Evolutionary conservation across 64 coral and sea anemone genomes (phyloP), one percentile per base, ranked within the genome.

Genomic region (Montipora capricornis): DNA sequence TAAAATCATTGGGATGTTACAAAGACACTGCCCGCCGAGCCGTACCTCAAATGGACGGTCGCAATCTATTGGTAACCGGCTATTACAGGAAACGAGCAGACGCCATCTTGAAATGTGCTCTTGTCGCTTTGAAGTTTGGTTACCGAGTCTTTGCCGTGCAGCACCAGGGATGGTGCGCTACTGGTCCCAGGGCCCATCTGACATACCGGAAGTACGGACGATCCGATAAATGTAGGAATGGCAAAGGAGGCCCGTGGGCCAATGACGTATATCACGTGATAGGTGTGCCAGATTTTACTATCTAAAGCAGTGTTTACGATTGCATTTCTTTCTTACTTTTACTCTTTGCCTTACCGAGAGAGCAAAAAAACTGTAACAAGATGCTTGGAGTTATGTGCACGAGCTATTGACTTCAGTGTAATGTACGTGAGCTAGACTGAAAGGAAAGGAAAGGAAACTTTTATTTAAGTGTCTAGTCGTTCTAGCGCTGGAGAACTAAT

Each of bases 121-220:
- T 87, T 8, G 82, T 68, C 77, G 74, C 83, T 50, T 3, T 73
- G 19, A 66, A 57, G 50, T 64, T 77, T 68, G 82, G 91, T 17
- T 87, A 67, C 73, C 87, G 24, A 78, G 83, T 53, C 4, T 87
- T 87, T 15, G 91, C 91, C 17, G 82, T 93, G 1, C 91, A 93
- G 11, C 74, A 93, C 70, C 73, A 80, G 61, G 91, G 91, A 66
- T 80, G 77, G 82, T 93, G 91, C 46, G 73, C 77, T 75, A 78
- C 84, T 50, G 59, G 82, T n/a, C 64, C 46, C 2, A 73, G 45
- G n/a, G 91, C 82, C 49, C 44, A 49, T 0, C 2, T 58, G 37
- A 88, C 82, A 4, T 93, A 93, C 91, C 45, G 76, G 12, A 87
- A 87, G 59, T 93, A 93, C 49, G 91, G 91, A 88, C 91, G 57